These are phyloP conservation scores for Brachyalestes nurse DNA, from an alignment of 2,797 vertebrate genomes.

Conservation along the genomic window DNA sequence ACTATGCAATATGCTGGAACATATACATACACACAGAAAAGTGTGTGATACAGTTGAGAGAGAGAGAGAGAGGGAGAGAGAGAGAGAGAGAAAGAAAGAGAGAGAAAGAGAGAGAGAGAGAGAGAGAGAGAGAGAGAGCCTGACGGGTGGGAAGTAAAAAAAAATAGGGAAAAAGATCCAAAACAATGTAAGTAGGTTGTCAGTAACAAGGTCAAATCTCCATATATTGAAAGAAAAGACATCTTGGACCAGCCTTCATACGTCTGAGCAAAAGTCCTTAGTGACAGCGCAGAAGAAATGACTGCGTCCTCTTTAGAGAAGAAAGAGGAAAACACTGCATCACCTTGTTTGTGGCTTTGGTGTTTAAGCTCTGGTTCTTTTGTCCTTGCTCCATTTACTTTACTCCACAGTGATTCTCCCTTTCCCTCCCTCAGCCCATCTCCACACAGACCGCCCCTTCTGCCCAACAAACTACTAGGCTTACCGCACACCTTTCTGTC, in stretches of 20 bases:
- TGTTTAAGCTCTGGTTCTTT: slow-evolving; percentile 23
- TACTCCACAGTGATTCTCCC: not conserved
- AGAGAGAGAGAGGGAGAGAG: not conserved
- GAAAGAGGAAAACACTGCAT: not conserved
- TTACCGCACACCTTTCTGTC: slow-evolving; percentile 22
- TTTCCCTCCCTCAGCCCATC: slow-evolving; percentile 9
- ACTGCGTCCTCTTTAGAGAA: not conserved
- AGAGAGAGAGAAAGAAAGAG: not conserved
- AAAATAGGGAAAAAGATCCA: no score
- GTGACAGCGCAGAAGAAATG: not conserved
- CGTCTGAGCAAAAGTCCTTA: not conserved
- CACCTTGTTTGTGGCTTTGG: slow-evolving; percentile 5
- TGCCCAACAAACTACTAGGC: slow-evolving; percentile 16
- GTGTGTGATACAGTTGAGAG: no score
- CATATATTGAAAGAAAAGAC: not conserved
- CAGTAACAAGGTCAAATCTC: not conserved
- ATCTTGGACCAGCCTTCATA: not conserved
- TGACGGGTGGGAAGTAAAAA: no score
- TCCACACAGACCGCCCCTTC: slow-evolving; percentile 11
- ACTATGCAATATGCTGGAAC: not conserved
- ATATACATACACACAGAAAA: no score
- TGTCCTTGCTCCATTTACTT: slow-evolving; percentile 7
- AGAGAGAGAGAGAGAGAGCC: not conserved
- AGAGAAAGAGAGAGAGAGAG: not conserved
- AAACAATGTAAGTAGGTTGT: not conserved